These are phyloP conservation scores for Spizaetus ornatus DNA, from an alignment of 2,113 vertebrate species.

Conservation along the genomic window DNA sequence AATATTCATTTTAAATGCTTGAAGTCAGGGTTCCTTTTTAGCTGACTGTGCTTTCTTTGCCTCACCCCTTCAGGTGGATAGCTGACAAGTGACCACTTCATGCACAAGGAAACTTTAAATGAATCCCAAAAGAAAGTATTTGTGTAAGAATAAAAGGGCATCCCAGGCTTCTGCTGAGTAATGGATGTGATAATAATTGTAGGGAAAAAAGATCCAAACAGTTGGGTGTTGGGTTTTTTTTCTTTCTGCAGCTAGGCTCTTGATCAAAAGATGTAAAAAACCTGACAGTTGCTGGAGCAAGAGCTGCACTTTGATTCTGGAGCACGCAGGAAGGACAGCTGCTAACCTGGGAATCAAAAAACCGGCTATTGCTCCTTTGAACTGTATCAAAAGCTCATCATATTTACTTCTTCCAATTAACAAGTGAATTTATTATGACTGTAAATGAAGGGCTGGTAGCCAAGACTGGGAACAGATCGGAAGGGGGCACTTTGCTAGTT, in stretches of 20 bases:
- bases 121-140: slow-evolving; percentile 57
- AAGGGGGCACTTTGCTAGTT: neutral
- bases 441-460: neutral
- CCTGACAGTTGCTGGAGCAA: neutral
- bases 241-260: slow-evolving; percentile 20
- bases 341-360: slow-evolving; percentile 1
- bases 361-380: slow-evolving; percentile 29
- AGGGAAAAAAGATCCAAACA: slow-evolving; percentile 25
- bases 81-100: slow-evolving; percentile 70
- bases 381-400: slow-evolving; percentile 37
- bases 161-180: slow-evolving; percentile 56
- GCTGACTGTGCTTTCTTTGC: slow-evolving; percentile 70
- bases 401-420: slow-evolving; percentile 33
- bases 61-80: slow-evolving; percentile 57
- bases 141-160: slow-evolving; percentile 44
- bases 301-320: neutral
- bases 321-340: neutral
- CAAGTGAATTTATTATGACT: neutral
- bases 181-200: slow-evolving; percentile 54
- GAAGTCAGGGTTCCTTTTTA: slow-evolving; percentile 70
- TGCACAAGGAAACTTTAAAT: slow-evolving; percentile 49
- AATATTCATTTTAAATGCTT: slow-evolving; percentile 78
- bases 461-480: neutral
- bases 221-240: neutral
- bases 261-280: slow-evolving; percentile 43